phyloP scores from a whole-genome alignment of 2,888 invertebrate species.

The Acanthosepion pharaonis region DNA sequence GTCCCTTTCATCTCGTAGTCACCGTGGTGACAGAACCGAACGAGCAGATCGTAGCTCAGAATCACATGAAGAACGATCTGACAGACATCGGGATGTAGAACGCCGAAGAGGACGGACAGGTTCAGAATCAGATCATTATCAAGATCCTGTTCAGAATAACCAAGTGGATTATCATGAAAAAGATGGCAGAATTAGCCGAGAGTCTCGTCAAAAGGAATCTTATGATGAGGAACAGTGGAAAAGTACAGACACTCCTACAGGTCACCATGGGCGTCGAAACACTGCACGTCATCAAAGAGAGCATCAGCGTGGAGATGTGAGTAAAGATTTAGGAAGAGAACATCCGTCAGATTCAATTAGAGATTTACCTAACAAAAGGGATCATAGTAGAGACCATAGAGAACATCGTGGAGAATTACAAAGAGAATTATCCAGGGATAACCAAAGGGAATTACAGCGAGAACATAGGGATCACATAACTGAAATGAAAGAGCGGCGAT shows the following conservation, averaged over 20 bases:
- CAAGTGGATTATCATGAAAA: constrained; percentile 48
- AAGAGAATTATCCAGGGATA: constrained; percentile 50
- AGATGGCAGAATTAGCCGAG: neutral
- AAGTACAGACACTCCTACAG: neutral
- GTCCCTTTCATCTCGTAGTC: constrained; percentile 48
- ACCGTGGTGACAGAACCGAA: constrained; percentile 41
- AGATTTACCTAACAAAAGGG: constrained; percentile 39
- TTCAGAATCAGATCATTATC: constrained; percentile 46
- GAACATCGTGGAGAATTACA: constrained; percentile 40
- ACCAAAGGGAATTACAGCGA: constrained; percentile 50
- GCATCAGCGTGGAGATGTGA: constrained; percentile 47
- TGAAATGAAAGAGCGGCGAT: constrained; percentile 50
- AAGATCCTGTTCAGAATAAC: constrained; percentile 46
- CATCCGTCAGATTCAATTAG: constrained; percentile 44
- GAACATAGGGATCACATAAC: constrained; percentile 49
- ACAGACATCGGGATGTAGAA: constrained; percentile 47
- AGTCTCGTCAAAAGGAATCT: constrained; percentile 44
- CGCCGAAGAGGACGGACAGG: constrained; percentile 38
- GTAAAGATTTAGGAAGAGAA: constrained; percentile 33
- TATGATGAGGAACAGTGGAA: constrained; percentile 42
- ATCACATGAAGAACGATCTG: constrained; percentile 36
- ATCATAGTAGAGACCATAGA: constrained; percentile 46
- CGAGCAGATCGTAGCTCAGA: constrained; percentile 46
- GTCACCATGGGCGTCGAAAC: constrained; percentile 47
- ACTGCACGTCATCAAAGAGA: constrained; percentile 52